A percentile compares a stretch with the other conserved stretches of the same genome.
phyloP scores from a whole-genome alignment of 2,113 vertebrate species.

The Equus quagga region DNA sequence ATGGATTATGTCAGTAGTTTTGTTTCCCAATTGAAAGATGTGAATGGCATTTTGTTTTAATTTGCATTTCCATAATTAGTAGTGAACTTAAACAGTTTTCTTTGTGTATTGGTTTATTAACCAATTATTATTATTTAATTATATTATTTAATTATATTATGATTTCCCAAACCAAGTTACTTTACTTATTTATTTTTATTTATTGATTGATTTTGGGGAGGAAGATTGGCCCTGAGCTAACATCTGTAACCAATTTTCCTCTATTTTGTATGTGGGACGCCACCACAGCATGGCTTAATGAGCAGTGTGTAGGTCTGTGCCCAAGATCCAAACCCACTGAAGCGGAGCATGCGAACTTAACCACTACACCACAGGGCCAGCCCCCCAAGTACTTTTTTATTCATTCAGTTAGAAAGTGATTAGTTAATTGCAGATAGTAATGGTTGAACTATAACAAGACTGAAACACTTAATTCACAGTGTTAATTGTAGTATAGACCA shows the following conservation, averaged over 20 bases:
- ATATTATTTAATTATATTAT: slow-evolving; percentile 30
- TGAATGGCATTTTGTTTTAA: slow-evolving; percentile 8
- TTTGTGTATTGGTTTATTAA: slow-evolving; percentile 23
- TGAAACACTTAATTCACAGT: not conserved
- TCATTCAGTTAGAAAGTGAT: slow-evolving; percentile 29
- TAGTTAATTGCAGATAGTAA: not conserved
- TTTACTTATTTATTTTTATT: not conserved
- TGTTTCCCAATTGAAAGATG: not conserved
- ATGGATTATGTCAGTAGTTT: slow-evolving; percentile 6
- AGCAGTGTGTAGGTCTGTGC: no score
- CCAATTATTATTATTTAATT: no score
- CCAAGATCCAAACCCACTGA: no score
- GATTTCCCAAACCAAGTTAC: slow-evolving; percentile 15
- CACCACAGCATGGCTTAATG: no score
- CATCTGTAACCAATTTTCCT: no score
- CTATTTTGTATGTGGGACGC: no score
- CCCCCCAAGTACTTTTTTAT: not conserved
- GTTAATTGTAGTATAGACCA: slow-evolving; percentile 39
- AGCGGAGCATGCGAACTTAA: no score
- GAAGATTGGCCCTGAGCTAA: no score
- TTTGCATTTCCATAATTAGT: slow-evolving; percentile 25
- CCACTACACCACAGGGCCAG: no score
- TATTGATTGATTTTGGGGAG: no score
- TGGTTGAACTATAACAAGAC: not conserved
- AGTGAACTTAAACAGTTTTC: not conserved